A percentile compares a stretch with the other conserved stretches of the same genome.
These are phyloP conservation scores for Deilephila porcellus DNA, from an alignment of 2,888 invertebrate species.

Conservation along the genomic window DNA sequence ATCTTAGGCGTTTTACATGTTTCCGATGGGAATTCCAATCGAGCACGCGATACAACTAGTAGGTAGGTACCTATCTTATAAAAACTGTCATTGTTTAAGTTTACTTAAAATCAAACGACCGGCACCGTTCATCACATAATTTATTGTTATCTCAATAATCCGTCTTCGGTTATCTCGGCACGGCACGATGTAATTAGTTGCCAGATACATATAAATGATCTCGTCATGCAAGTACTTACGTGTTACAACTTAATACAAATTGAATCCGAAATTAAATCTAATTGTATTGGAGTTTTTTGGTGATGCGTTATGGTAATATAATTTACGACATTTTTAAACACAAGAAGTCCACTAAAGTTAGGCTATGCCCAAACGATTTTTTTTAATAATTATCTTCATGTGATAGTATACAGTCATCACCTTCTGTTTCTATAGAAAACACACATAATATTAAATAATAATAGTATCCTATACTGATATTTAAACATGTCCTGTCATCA, in stretches of 20 bases:
- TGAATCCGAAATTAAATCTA: background rate
- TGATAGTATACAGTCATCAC: too few relatives aligned
- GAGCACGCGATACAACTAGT: background rate
- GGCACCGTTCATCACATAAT: constrained; percentile 2
- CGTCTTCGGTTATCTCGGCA: constrained; percentile 43
- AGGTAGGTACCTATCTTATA: too few relatives aligned
- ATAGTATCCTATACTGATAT: too few relatives aligned
- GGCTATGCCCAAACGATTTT: too few relatives aligned
- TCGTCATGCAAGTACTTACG: constrained; percentile 19
- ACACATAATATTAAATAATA: too few relatives aligned
- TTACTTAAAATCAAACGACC: background rate
- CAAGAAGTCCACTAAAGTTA: too few relatives aligned
- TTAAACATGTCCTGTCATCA: too few relatives aligned
- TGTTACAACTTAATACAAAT: background rate
- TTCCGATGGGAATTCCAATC: background rate
- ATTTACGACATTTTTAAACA: too few relatives aligned
- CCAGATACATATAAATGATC: constrained; percentile 19
- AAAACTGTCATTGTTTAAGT: background rate
- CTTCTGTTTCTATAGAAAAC: too few relatives aligned
- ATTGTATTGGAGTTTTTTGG: background rate
- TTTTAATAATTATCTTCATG: too few relatives aligned
- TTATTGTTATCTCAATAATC: constrained; percentile 33
- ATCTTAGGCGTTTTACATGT: too few relatives aligned
- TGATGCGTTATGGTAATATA: background rate
- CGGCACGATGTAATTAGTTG: constrained; percentile 30